phyloP scores from a whole-genome alignment of 92 coral and sea anemone genomes.

The Epizoanthus fatuus region DNA sequence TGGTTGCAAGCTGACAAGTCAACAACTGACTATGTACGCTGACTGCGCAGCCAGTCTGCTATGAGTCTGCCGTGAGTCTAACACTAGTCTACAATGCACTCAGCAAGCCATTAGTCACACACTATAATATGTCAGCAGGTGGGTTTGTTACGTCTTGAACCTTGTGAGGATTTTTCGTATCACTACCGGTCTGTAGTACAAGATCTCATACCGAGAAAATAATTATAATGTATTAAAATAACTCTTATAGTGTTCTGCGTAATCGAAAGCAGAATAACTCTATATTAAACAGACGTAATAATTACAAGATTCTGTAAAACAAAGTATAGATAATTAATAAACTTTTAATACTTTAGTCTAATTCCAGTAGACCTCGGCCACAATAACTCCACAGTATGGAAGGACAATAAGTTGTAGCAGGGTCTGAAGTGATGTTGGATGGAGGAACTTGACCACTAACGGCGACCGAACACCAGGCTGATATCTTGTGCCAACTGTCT shows the following conservation, averaged over 20 bases:
- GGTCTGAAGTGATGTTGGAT: not conserved
- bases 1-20: too few relatives aligned
- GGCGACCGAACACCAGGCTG: not conserved
- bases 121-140: too few relatives aligned
- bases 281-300: slow-evolving; percentile 15
- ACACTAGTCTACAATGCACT: too few relatives aligned
- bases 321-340: not conserved
- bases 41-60: too few relatives aligned
- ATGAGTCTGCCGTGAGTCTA: too few relatives aligned
- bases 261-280: not conserved
- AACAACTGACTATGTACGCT: too few relatives aligned
- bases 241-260: not conserved
- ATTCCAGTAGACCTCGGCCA: not conserved
- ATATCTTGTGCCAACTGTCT: too few relatives aligned
- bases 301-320: not conserved
- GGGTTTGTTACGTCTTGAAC: too few relatives aligned
- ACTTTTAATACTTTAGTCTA: slow-evolving; percentile 5
- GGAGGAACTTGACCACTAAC: not conserved
- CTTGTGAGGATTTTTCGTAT: too few relatives aligned
- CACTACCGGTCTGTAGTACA: too few relatives aligned
- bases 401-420: not conserved
- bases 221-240: slow-evolving; percentile 3
- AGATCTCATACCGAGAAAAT: too few relatives aligned
- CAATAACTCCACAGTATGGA: not conserved
- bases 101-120: too few relatives aligned